Conservation (phyloP, 2,888 invertebrate species). For the Noctua comes region DNA sequence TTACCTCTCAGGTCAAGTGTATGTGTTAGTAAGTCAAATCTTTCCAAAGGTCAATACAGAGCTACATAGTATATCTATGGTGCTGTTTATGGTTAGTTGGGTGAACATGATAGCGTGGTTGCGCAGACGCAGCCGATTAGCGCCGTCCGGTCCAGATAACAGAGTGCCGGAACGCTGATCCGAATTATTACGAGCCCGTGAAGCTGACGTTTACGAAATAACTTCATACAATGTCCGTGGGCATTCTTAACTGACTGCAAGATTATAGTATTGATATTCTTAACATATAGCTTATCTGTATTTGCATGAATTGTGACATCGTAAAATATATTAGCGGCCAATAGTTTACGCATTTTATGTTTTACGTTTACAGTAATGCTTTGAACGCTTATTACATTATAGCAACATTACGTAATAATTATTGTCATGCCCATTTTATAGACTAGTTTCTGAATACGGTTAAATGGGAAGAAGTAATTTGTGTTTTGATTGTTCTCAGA, state of each 20-base stretch:
- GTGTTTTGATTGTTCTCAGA: not conserved
- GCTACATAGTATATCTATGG: constrained; percentile 39
- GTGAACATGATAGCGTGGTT: constrained; percentile 82
- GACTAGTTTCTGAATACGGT: not conserved
- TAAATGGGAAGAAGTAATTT: not conserved
- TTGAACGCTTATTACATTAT: not conserved
- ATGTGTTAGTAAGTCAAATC: constrained; percentile 11
- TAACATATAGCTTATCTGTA: constrained; percentile 45
- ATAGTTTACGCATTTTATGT: not conserved
- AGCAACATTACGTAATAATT: too few relatives aligned
- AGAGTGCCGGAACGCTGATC: constrained; percentile 86
- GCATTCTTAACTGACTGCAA: constrained; percentile 50
- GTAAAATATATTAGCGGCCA: constrained; percentile 24
- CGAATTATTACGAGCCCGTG: constrained; percentile 76
- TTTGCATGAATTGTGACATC: constrained; percentile 49
- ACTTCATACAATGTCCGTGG: constrained; percentile 63
- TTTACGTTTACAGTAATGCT: constrained; percentile 9
- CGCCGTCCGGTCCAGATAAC: constrained; percentile 87
- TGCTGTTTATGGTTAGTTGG: constrained; percentile 75
- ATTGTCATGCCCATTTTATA: not conserved
- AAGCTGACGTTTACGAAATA: constrained; percentile 74
- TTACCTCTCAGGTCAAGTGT: constrained; percentile 12
- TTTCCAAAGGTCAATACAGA: constrained; percentile 38
- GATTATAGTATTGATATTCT: constrained; percentile 52
- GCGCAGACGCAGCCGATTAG: constrained; percentile 85